Conservation (phyloP, 2,113 vertebrate species). For the Progne subis region DNA sequence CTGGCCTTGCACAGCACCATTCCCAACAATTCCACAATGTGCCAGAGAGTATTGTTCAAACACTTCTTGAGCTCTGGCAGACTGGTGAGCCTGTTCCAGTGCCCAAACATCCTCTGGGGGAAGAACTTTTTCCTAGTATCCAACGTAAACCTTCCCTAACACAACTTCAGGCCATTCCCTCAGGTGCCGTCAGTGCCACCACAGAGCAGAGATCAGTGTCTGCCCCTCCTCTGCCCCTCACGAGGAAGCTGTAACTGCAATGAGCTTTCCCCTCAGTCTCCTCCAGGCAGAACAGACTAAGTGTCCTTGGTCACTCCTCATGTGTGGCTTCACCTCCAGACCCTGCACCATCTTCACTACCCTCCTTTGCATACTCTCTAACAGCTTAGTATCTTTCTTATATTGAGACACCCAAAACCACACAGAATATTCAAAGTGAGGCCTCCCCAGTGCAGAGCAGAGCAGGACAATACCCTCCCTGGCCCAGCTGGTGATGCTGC, state of each 20-base stretch:
- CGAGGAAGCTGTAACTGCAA: accelerated
- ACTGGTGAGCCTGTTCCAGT: not conserved
- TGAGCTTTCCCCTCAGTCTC: not conserved
- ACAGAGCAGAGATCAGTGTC: not conserved
- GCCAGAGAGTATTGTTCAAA: not conserved
- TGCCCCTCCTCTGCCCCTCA: not conserved
- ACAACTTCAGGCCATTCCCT: not conserved
- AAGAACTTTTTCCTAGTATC: not conserved
- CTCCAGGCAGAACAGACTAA: not conserved
- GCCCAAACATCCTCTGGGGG: not conserved
- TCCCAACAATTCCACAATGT: not conserved
- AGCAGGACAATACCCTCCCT: not conserved
- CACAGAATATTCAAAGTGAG: not conserved
- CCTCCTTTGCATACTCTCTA: not conserved
- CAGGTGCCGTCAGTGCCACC: accelerated
- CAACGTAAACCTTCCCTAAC: not conserved
- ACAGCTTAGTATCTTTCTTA: not conserved
- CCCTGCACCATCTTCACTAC: not conserved
- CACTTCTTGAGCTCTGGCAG: not conserved
- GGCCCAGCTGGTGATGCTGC: accelerated
- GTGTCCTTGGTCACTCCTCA: not conserved
- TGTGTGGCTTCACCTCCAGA: not conserved
- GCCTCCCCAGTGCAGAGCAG: accelerated
- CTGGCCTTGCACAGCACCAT: not conserved
- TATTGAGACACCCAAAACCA: not conserved